Conservation (phyloP, 2,797 vertebrate species). For the Buphagus erythrorhynchus region DNA sequence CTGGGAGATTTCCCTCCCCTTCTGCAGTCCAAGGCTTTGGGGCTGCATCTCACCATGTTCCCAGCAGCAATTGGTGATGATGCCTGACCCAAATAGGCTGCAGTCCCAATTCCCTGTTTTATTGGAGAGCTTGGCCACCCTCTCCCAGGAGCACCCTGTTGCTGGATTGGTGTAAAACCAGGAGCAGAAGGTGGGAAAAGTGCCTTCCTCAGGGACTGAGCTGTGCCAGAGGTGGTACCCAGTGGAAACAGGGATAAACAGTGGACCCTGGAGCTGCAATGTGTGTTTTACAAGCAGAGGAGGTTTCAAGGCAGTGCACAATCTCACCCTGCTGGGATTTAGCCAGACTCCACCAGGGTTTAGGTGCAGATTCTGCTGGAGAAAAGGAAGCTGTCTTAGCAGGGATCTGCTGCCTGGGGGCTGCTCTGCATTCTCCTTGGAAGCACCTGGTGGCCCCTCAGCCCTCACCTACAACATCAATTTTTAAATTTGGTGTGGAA, state of each 20-base stretch:
- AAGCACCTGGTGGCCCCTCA: background rate
- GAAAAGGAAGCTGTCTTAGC: background rate
- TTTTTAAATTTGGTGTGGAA: background rate
- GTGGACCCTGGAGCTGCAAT: background rate
- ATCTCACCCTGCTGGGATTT: background rate
- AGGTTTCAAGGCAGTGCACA: background rate
- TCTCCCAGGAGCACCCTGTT: rapidly evolving
- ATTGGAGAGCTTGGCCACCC: background rate
- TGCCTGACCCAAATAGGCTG: background rate
- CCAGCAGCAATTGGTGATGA: rapidly evolving
- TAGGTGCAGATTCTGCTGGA: background rate
- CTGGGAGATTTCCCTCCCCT: background rate
- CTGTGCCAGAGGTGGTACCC: rapidly evolving
- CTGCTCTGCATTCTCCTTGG: background rate
- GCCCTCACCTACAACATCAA: background rate
- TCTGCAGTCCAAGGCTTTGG: background rate
- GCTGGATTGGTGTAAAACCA: background rate
- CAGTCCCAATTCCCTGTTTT: background rate
- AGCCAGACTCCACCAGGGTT: constrained; percentile 31
- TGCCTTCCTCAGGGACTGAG: background rate
- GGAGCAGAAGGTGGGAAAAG: background rate
- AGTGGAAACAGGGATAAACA: rapidly evolving
- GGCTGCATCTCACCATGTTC: rapidly evolving
- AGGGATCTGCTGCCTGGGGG: background rate
- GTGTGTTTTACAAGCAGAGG: background rate